phyloP scores from a whole-genome alignment of 2,113 vertebrate genomes.

The Theropithecus gelada region DNA sequence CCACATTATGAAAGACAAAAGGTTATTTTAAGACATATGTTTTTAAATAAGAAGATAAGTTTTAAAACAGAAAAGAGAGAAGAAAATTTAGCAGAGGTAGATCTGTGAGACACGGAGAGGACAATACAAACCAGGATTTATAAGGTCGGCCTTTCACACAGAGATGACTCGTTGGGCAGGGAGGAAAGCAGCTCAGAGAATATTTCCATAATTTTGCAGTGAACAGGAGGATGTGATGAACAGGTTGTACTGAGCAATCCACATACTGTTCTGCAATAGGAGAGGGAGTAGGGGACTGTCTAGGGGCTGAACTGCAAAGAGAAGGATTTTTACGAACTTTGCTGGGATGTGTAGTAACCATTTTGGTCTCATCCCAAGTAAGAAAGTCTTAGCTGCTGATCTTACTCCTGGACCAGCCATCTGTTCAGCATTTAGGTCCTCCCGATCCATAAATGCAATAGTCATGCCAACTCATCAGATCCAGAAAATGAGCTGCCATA shows the following conservation, averaged over 20 bases:
- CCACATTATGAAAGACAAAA: not conserved
- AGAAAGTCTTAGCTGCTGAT: not conserved
- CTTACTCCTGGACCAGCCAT: not conserved
- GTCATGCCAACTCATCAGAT: not conserved
- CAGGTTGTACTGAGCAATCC: not conserved
- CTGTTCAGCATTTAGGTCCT: not conserved
- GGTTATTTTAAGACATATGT: not conserved
- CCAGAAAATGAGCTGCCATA: not conserved
- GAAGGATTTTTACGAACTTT: not conserved
- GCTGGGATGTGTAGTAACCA: not conserved
- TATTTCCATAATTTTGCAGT: not conserved
- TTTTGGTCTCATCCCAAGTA: slow-evolving; percentile 12
- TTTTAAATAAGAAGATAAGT: not conserved
- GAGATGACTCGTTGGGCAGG: not conserved
- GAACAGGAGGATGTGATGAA: not conserved
- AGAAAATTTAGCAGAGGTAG: not conserved
- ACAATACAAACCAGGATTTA: not conserved
- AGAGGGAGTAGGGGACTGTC: not conserved
- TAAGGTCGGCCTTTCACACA: not conserved
- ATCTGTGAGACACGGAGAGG: not conserved
- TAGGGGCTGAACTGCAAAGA: not conserved
- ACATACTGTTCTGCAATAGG: not conserved
- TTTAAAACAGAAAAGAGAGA: not conserved
- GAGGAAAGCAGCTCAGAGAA: not conserved
- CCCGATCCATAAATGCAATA: not conserved